phyloP scores from a whole-genome alignment of 1,140 invertebrate species.

The Andrena cerasifolii region DNA sequence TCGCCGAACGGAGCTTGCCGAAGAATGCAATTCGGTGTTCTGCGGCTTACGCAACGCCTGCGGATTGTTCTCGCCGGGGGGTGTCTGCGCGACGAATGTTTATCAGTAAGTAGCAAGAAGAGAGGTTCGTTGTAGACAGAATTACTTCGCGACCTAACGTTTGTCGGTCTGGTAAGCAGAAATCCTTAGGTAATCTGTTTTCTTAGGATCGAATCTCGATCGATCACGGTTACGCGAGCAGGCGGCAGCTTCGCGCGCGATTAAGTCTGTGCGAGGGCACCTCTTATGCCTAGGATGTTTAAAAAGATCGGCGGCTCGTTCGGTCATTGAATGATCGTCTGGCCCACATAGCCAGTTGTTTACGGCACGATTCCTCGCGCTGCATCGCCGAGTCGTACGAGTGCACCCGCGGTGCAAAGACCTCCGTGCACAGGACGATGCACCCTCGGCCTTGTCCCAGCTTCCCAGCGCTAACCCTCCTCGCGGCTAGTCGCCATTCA shows the following conservation, averaged over 20 bases:
- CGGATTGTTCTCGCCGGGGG: not conserved
- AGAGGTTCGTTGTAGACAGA: too few relatives aligned
- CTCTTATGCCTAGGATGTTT: constrained; percentile 25
- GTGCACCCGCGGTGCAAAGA: constrained; percentile 60
- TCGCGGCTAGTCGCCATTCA: constrained; percentile 8
- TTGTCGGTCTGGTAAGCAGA: too few relatives aligned
- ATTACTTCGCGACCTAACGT: too few relatives aligned
- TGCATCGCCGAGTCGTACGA: constrained; percentile 1
- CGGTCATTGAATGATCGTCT: constrained; percentile 48
- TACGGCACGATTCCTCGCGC: constrained; percentile 36
- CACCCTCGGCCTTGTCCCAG: constrained; percentile 71
- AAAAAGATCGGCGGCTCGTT: constrained; percentile 15
- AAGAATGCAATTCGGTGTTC: constrained; percentile 10
- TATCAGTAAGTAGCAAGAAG: too few relatives aligned
- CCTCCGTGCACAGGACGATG: constrained; percentile 63
- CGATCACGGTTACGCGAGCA: not conserved
- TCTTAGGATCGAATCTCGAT: not conserved
- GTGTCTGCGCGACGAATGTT: not conserved
- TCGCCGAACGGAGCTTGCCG: constrained; percentile 25
- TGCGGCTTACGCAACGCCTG: constrained; percentile 10
- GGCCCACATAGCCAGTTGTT: constrained; percentile 51
- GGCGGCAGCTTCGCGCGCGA: too few relatives aligned
- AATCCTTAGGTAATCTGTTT: too few relatives aligned
- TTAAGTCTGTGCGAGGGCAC: not conserved
- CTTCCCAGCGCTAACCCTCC: constrained; percentile 48